Evolutionary conservation across 1,140 invertebrate genomes (phyloP).

Genomic region (Epicauta chinensis): DNA sequence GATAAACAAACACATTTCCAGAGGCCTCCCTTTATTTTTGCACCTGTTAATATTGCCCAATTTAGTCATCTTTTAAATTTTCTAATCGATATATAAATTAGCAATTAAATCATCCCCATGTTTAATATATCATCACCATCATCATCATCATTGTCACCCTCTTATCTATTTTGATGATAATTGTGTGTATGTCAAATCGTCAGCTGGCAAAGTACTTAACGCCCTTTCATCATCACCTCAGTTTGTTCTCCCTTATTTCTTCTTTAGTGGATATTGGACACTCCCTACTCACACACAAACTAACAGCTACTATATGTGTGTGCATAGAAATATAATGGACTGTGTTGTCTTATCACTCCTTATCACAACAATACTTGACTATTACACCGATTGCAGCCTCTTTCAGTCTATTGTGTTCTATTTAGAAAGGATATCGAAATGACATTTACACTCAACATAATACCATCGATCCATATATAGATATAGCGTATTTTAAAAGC

Average conservation of each 20-base stretch:
- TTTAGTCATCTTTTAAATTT: slow-evolving; percentile 1
- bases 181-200: not conserved
- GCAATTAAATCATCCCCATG: not conserved
- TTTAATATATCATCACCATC: not conserved
- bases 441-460: slow-evolving; percentile 11
- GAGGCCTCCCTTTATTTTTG: slow-evolving; percentile 3
- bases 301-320: too few relatives aligned
- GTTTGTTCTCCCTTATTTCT: slow-evolving; percentile 4
- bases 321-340: slow-evolving; percentile 20
- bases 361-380: slow-evolving; percentile 24
- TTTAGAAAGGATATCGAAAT: slow-evolving; percentile 9
- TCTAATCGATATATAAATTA: not conserved
- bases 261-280: slow-evolving; percentile 10
- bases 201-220: slow-evolving; percentile 17
- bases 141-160: not conserved
- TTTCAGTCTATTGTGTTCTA: slow-evolving; percentile 9
- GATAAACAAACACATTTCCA: too few relatives aligned
- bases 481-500: too few relatives aligned
- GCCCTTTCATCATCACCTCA: slow-evolving; percentile 10
- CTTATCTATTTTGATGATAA: not conserved
- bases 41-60: not conserved
- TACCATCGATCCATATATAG: too few relatives aligned
- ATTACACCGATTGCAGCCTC: slow-evolving; percentile 14
- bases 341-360: slow-evolving; percentile 24
- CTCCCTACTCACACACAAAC: not conserved